Base-by-base conservation (phyloP, 2,888 invertebrate species). In the Athalia circularis region DNA sequence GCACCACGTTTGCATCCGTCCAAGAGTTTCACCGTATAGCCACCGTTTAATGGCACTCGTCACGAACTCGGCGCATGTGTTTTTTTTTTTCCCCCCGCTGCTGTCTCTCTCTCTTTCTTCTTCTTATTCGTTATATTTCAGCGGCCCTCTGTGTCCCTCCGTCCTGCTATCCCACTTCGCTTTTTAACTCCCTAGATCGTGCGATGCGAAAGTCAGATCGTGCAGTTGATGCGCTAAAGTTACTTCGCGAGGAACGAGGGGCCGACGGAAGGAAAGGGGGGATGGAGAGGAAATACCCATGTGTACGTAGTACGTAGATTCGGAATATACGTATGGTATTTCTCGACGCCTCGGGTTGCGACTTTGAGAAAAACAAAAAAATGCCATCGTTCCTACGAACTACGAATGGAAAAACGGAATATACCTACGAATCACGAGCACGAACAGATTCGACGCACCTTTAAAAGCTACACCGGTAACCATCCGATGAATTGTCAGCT, bases 401-500 rank as follows among this genome's bases (percentile, higher is more conserved):
- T 54, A 9, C 0, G 29, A 29, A 54, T n/a, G n/a, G 54, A 54
- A 11, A 11, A 54, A 11, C 11, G 11, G 8, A 54, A 54, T 54
- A 54, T 54, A n/a, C n/a, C n/a, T 29, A 29, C 0, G 54, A 54
- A 7, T 54, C 54, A 54, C 54, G 54, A 54, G 54, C 4, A 54
- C 11, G n/a, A n/a, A n/a, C 9, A n/a, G n/a, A 11, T 43, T 11
- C 8, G n/a, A 57, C 70, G 45, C 70, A 70, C 70, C 54, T 70
- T 5, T 15, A 50, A 15, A 50, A 11, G 8, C 62, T 7, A 13
- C 7, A 67, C 15, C 11, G 6, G 50, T 2, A n/a, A 65, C 62
- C 62, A 70, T 54, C 13, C 61, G 62, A 75, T 50, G 75, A 64
- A 61, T 75, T 64, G 75, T 75, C 61, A 59, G 75, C 75, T 75